Percentiles rank a stretch among this genome's conserved stretches.
phyloP scores from a whole-genome alignment of 2,797 vertebrate species.

The Taeniopygia guttata region DNA sequence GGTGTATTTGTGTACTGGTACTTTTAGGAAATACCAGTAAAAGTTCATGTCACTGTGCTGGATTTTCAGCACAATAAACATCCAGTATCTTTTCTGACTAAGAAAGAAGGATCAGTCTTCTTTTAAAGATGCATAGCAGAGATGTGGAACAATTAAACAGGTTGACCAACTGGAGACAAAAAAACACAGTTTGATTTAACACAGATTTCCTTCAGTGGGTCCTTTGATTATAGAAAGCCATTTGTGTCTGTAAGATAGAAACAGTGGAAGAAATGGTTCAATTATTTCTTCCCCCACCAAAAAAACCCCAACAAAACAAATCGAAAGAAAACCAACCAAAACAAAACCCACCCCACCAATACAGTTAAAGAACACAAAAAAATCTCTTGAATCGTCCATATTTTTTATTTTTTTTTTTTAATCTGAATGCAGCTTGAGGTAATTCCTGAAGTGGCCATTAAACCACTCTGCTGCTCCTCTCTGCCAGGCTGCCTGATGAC shows the following conservation, averaged over 20 bases:
- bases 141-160: background rate
- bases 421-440: background rate
- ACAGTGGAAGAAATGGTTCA: background rate
- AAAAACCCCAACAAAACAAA: background rate
- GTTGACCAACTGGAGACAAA: background rate
- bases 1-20: background rate
- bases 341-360: accelerated
- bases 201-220: background rate
- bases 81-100: background rate
- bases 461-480: background rate
- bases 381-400: background rate
- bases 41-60: background rate
- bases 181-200: background rate
- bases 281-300: accelerated
- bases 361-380: background rate
- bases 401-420: background rate
- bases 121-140: background rate
- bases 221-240: background rate
- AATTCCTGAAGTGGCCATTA: background rate
- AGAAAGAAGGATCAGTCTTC: background rate
- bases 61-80: background rate
- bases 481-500: background rate
- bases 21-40: background rate
- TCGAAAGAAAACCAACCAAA: background rate
- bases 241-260: background rate